Evolutionary conservation across 2,797 vertebrate genomes (phyloP).

Genomic region (Acestrorhynchus altus): DNA sequence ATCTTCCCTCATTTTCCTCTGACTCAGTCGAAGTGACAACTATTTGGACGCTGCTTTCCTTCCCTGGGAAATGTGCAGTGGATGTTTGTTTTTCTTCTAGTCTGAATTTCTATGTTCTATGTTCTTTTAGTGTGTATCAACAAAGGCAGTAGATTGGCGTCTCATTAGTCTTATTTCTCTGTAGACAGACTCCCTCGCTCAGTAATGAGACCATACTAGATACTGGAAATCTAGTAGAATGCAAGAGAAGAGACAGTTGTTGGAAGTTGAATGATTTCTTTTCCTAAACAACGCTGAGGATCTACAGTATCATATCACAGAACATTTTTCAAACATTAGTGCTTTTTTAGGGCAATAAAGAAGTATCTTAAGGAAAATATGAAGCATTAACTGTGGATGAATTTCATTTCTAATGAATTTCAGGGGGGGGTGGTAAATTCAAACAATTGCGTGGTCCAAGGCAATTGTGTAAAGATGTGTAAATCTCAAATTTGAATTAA

Average conservation of each 20-base stretch:
- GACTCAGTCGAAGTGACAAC: background rate
- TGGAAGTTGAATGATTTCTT: background rate
- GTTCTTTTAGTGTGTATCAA: slow-evolving; percentile 1
- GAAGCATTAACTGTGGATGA: no score
- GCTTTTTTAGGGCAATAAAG: background rate
- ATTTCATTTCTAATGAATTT: no score
- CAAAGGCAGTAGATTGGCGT: slow-evolving; percentile 25
- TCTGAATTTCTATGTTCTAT: background rate
- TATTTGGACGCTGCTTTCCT: background rate
- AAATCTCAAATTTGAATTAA: no score
- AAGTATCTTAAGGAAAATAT: no score
- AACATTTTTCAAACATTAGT: background rate
- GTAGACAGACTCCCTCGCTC: slow-evolving; percentile 4
- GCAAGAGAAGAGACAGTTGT: slow-evolving; percentile 4
- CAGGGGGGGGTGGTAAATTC: no score
- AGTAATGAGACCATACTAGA: slow-evolving; percentile 16
- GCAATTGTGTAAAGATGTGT: no score
- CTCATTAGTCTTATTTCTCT: slow-evolving; percentile 36
- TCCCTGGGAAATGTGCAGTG: background rate
- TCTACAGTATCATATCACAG: background rate
- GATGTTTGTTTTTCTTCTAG: slow-evolving; percentile 15
- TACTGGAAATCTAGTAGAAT: background rate
- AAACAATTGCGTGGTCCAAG: no score
- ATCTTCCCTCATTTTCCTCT: no score
- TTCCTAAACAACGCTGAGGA: background rate